These are phyloP conservation scores for Tetranychus urticae DNA, from an alignment of 1,140 invertebrate genomes.

Conservation along the genomic window DNA sequence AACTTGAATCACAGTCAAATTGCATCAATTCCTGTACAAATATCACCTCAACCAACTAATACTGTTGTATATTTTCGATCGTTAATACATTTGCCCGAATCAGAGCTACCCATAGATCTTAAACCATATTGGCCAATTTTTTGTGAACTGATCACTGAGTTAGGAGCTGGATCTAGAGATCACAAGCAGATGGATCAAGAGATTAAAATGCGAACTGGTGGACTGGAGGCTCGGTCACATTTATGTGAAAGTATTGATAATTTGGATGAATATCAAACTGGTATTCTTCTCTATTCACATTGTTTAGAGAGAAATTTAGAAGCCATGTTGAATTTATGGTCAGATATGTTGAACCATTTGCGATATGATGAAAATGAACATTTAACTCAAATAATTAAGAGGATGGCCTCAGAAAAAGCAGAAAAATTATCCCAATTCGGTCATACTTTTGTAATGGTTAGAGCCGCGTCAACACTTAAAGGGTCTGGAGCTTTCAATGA, in stretches of 20 bases:
- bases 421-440: slow-evolving; percentile 55
- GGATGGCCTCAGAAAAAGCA: slow-evolving; percentile 46
- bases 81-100: slow-evolving; percentile 34
- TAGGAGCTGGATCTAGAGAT: slow-evolving; percentile 54
- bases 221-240: slow-evolving; percentile 39
- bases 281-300: slow-evolving; percentile 47
- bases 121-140: slow-evolving; percentile 55
- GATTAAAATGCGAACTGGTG: slow-evolving; percentile 53
- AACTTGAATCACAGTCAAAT: slow-evolving; percentile 1
- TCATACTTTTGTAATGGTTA: slow-evolving; percentile 61
- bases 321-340: slow-evolving; percentile 58
- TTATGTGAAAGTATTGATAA: slow-evolving; percentile 41
- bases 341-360: slow-evolving; percentile 41
- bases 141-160: slow-evolving; percentile 46
- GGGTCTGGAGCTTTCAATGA: slow-evolving; percentile 38
- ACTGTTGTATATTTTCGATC: slow-evolving; percentile 60
- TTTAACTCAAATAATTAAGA: slow-evolving; percentile 53
- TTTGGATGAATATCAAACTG: slow-evolving; percentile 37
- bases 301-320: slow-evolving; percentile 55
- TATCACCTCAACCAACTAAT: slow-evolving; percentile 52
- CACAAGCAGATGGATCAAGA: slow-evolving; percentile 57
- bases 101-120: slow-evolving; percentile 36
- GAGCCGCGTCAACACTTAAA: slow-evolving; percentile 41
- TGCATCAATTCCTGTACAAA: slow-evolving; percentile 34
- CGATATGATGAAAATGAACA: slow-evolving; percentile 33